Percentiles rank a stretch among this genome's conserved stretches.
Evolutionary conservation across 2,888 invertebrate species (phyloP).

Genomic region (Thera obeliscata): DNA sequence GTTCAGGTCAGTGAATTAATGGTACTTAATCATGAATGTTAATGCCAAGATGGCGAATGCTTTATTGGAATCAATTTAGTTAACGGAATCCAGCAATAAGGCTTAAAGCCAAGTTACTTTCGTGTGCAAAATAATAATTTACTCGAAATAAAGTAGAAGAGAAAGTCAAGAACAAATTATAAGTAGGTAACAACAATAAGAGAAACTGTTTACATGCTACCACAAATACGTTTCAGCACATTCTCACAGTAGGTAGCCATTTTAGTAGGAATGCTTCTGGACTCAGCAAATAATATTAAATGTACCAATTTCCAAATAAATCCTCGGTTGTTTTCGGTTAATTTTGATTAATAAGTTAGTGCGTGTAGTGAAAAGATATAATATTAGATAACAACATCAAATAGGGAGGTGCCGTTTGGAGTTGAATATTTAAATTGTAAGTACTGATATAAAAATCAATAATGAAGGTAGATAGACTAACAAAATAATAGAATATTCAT

Average conservation of each 20-base stretch:
- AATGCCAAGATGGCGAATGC: conserved; percentile 9
- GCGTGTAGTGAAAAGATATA: conserved; percentile 56
- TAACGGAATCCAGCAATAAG: conserved; percentile 23
- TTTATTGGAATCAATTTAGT: conserved; percentile 6
- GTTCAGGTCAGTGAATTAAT: conserved; percentile 20
- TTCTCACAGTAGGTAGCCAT: conserved; percentile 69
- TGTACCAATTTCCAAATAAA: conserved; percentile 53
- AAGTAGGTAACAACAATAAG: conserved; percentile 42
- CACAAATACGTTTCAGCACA: conserved; percentile 68
- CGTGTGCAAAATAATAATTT: conserved; percentile 43
- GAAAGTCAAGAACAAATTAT: conserved; percentile 46
- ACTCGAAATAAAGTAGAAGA: conserved; percentile 40
- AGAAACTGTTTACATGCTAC: conserved; percentile 64
- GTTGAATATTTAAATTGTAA: conserved; percentile 50
- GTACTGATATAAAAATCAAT: conserved; percentile 22
- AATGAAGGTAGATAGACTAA: neutral
- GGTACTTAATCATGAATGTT: conserved; percentile 4
- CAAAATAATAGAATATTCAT: neutral
- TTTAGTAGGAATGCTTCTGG: conserved; percentile 55
- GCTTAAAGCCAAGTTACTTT: conserved; percentile 36
- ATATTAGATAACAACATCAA: conserved; percentile 58
- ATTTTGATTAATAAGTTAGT: conserved; percentile 52
- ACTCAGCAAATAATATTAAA: conserved; percentile 59
- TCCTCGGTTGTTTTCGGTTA: conserved; percentile 45
- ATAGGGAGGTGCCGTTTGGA: conserved; percentile 56